Conservation (phyloP, 2,113 vertebrate species). For the Clarias gariepinus region DNA sequence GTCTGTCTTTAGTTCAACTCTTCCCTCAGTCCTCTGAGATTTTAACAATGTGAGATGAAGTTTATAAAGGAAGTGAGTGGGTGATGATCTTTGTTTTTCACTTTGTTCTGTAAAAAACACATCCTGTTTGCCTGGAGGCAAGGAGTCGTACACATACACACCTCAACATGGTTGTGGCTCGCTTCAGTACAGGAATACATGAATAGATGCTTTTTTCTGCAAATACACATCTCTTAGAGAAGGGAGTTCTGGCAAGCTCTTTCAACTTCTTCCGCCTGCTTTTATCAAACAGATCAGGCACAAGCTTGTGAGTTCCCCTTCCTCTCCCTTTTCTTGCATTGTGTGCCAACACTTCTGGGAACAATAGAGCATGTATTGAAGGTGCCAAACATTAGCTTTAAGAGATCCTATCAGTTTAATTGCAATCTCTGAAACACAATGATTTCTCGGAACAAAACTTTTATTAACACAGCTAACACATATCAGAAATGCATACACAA, state of each 20-base stretch:
- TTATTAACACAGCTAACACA: background rate
- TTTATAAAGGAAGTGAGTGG: constrained; percentile 60
- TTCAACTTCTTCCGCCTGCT: background rate
- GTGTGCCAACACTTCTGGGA: background rate
- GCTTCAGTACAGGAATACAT: background rate
- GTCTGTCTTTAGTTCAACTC: background rate
- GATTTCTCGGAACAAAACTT: constrained; percentile 21
- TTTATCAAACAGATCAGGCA: background rate
- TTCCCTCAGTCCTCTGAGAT: background rate
- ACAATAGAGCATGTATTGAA: constrained; percentile 37
- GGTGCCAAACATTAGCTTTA: background rate
- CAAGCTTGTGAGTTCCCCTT: background rate
- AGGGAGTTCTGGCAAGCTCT: too few relatives aligned
- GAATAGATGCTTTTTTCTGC: background rate
- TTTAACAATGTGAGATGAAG: constrained; percentile 32
- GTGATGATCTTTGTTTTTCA: background rate
- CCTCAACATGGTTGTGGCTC: background rate
- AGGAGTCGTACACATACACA: constrained; percentile 6
- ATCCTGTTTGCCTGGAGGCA: constrained; percentile 58
- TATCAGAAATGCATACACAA: background rate
- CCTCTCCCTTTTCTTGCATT: constrained; percentile 18
- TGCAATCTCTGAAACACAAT: background rate
- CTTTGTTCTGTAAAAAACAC: constrained; percentile 35
- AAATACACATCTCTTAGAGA: background rate
- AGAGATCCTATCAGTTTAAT: constrained; percentile 35